Percentiles rank a stretch among this genome's conserved stretches.
phyloP scores from a whole-genome alignment of 1,140 invertebrate genomes.

The Camponotus vicinus region DNA sequence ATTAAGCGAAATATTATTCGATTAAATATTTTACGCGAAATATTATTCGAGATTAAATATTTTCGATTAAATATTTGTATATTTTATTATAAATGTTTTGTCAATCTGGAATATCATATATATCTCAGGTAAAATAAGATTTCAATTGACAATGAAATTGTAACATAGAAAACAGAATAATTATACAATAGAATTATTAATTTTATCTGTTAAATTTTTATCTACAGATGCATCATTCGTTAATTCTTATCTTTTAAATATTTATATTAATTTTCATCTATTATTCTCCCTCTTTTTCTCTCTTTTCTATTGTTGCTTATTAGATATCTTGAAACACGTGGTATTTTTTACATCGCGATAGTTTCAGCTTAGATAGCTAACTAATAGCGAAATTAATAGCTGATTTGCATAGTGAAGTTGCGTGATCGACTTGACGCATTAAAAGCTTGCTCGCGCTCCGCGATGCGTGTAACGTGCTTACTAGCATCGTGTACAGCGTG shows the following conservation, averaged over 20 bases:
- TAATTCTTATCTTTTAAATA: neutral
- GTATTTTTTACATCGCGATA: neutral
- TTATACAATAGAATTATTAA: neutral
- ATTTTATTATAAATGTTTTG: neutral
- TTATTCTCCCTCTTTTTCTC: neutral
- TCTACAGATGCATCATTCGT: too few species aligned
- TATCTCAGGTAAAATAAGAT: neutral
- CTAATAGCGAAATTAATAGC: slow-evolving; percentile 59
- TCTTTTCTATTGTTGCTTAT: neutral
- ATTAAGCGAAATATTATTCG: neutral
- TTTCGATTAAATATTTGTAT: too few species aligned
- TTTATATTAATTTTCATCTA: neutral
- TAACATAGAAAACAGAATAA: too few species aligned
- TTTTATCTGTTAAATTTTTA: neutral
- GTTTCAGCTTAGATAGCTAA: neutral
- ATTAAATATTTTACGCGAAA: slow-evolving; percentile 1
- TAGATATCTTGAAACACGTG: neutral
- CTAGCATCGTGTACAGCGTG: slow-evolving; percentile 21
- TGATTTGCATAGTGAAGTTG: slow-evolving; percentile 49
- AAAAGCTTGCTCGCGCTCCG: slow-evolving; percentile 54
- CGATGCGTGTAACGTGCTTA: slow-evolving; percentile 36
- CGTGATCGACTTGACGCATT: slow-evolving; percentile 52
- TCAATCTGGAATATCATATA: neutral
- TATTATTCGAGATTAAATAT: slow-evolving; percentile 3
- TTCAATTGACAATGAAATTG: too few species aligned